Conservation (phyloP, 1,140 invertebrate genomes). For the Oreohelix idahoensis region DNA sequence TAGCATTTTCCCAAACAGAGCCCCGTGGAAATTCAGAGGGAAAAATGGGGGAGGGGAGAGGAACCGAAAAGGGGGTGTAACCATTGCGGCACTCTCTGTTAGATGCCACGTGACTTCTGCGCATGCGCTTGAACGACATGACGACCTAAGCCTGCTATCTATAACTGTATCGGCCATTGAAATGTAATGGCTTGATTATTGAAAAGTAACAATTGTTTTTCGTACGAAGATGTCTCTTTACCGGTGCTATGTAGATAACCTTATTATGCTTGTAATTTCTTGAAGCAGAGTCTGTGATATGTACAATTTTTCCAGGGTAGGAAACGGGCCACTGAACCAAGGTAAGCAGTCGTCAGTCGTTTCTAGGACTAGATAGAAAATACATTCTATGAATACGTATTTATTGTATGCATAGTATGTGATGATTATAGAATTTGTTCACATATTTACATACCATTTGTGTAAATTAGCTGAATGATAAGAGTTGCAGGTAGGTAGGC, state of each 20-base stretch:
- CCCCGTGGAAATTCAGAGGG: neutral
- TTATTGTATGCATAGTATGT: too few relatives aligned
- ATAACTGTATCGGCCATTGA: constrained; percentile 8
- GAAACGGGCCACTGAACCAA: constrained; percentile 10
- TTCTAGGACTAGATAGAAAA: too few relatives aligned
- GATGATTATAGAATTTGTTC: too few relatives aligned
- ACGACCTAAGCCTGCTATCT: neutral
- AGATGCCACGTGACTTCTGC: constrained; percentile 6
- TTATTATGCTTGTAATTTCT: constrained; percentile 19
- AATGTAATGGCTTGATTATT: neutral
- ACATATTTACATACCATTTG: neutral
- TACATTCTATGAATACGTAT: neutral
- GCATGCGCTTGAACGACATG: constrained; percentile 1
- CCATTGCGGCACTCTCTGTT: neutral
- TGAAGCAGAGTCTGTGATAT: constrained; percentile 38
- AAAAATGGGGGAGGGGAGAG: neutral
- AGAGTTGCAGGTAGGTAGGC: neutral
- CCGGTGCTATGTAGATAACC: constrained; percentile 39
- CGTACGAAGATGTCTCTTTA: constrained; percentile 18
- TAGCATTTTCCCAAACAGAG: neutral
- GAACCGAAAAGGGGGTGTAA: neutral
- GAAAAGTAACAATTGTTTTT: neutral
- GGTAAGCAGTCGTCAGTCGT: too few relatives aligned
- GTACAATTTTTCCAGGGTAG: constrained; percentile 30
- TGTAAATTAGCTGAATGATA: neutral